Conservation (phyloP, 2,797 vertebrate species). For the Linurgus olivaceus region DNA sequence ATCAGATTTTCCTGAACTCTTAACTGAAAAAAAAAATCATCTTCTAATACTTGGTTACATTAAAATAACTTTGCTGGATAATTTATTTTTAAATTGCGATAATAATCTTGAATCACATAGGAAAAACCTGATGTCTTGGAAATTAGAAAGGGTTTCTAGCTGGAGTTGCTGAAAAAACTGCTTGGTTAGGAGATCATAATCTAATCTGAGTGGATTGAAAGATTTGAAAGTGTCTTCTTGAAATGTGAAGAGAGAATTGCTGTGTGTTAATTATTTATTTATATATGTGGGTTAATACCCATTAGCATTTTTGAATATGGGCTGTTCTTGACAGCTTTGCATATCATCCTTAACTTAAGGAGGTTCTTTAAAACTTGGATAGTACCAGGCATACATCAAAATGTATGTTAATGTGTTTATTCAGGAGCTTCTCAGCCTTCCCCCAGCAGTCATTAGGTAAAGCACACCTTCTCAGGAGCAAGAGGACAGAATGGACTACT, state of each 20-base stretch:
- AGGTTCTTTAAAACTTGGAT: not conserved
- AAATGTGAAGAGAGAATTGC: not conserved
- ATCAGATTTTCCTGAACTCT: not conserved
- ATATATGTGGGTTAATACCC: not conserved
- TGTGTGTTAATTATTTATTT: conserved; percentile 18
- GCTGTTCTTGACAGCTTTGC: not conserved
- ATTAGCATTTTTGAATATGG: conserved; percentile 16
- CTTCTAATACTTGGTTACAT: not conserved
- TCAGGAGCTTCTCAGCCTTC: not conserved
- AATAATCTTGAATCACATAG: not conserved
- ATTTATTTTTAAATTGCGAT: conserved; percentile 35
- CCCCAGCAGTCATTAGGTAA: not conserved
- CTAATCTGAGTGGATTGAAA: conserved; percentile 4
- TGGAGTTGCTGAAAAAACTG: conserved; percentile 11
- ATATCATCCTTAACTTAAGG: not conserved
- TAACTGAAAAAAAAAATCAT: not conserved
- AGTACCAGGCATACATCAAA: not conserved
- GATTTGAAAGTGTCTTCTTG: not conserved
- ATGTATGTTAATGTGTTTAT: not conserved
- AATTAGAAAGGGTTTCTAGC: not conserved
- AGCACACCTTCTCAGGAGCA: not conserved
- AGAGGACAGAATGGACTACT: not conserved
- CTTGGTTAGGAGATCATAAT: conserved; percentile 25
- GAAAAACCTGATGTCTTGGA: not conserved
- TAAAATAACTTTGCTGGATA: not conserved